Evolutionary conservation across 2,888 invertebrate genomes (phyloP).

Genomic region (Fabriciana adippe): DNA sequence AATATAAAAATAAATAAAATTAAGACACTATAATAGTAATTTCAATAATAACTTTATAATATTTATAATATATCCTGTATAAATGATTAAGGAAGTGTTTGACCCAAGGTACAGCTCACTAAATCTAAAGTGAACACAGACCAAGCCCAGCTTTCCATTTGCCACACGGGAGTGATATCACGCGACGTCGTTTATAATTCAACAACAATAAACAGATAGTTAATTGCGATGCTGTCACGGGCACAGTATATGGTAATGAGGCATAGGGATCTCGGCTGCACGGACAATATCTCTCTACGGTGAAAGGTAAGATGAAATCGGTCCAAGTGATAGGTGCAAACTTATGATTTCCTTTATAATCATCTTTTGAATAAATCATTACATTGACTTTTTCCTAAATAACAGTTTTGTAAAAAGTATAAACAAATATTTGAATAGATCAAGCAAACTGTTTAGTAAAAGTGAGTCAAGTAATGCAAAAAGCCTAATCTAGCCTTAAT

Average conservation of each 20-base stretch:
- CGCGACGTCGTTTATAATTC: constrained; percentile 78
- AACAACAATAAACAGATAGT: constrained; percentile 82
- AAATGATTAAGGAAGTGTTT: constrained; percentile 23
- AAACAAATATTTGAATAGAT: too few species aligned
- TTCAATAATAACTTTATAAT: background rate
- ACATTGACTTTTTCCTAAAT: too few species aligned
- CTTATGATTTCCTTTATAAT: background rate
- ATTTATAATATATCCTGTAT: constrained; percentile 3
- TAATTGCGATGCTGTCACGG: constrained; percentile 81
- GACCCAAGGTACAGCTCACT: constrained; percentile 18
- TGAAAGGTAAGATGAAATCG: constrained; percentile 72
- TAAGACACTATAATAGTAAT: background rate
- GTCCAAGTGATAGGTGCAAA: constrained; percentile 45
- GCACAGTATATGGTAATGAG: constrained; percentile 82
- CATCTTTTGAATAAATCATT: background rate
- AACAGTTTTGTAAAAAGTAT: too few species aligned
- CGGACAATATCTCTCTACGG: constrained; percentile 81
- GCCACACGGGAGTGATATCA: constrained; percentile 61
- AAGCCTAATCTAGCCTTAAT: too few species aligned
- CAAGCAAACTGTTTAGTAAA: too few species aligned
- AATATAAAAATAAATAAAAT: background rate
- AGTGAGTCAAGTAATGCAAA: too few species aligned
- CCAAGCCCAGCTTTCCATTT: constrained; percentile 46
- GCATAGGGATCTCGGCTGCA: constrained; percentile 76
- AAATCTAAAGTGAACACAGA: constrained; percentile 27